Evolutionary conservation across 2,797 vertebrate genomes (phyloP), one percentile per base, ranked within the genome.

Genomic region (Malurus splendens): DNA sequence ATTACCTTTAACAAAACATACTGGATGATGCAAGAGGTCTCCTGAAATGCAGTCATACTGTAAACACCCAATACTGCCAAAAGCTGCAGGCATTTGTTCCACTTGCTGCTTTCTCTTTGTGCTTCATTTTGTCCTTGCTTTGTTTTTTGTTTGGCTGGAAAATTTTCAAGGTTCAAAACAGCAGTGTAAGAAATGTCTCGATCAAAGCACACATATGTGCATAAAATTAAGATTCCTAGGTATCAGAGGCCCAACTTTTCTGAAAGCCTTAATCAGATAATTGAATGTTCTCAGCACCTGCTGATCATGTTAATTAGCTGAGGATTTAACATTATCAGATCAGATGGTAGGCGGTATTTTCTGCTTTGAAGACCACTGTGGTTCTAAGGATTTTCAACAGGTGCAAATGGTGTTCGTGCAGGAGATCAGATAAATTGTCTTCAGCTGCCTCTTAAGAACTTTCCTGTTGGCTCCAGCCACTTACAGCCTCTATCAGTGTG

Each of bases 251-350:
- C 28, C 32, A 64, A 9, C 4, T 54, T 82, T 74, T 89, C 54
- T 78, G 70, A 90, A 79, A 81, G 48, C 33, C 56, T 84, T 78
- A 78, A 38, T 90, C 59, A 76, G 71, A 81, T 90, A 94, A 93
- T 86, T 92, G 80, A 68, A 86, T 90, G 56, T 87, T 93, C 73
- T 48, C 61, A 67, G 62, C 87, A 87, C 66, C 64, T 93, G 79
- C 87, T 89, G 79, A 73, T 89, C 56, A 32, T 55, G 32, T 86
- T 95, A 94, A 90, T 95, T 86, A 89, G 66, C 51, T 83, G 36
- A 76, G 78, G 51, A 78, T 92, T 80, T 72, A 64, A 44, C 32
- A 81, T 89, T 38, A 52, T 92, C 52, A 47, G 76, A 59, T 87
- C 60, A 83, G 32, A 74, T 62, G 42, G 28, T 50, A 70, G 41